Evolutionary conservation across 1,140 invertebrate genomes (phyloP), one percentile per base, ranked within the genome.

Genomic region (Spodoptera frugiperda): DNA sequence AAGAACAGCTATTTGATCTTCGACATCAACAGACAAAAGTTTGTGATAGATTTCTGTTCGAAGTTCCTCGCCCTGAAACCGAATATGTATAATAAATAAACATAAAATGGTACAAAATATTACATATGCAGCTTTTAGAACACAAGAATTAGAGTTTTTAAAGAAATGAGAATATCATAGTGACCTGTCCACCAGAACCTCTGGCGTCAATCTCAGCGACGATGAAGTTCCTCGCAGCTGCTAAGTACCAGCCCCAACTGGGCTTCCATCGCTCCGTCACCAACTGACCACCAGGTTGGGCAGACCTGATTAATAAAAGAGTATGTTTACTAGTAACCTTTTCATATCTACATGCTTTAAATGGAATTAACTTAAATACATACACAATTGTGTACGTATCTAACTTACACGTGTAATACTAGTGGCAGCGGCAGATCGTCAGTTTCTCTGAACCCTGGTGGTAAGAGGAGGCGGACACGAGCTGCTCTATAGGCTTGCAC

Each of bases 1-100:
- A 21, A 98, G 92, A 8, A 98, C 98, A 25, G 96, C 96, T 21
- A 99, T 95, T 92, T 98, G 97, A 94, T 99, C 98, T 88, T 98
- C 96, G 0, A 98, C 95, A 80, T 96, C 96, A 1, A 96, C 95
- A 3, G 95, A 94, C 21, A 96, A 94, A 46, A 96, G 89, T 70
- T 95, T 95, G 76, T 96, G 95, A 84, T 97, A 97, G 10, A 98
- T 95, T 87, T 97, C 95, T 75, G 97, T 96, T 78, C 96, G 93
- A 65, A 97, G 94, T 39, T 96, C 95, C 79, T 97, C 96, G 12
- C 97, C 97, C 92, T 94, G 81, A n/a, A 84, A 87, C 70, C n/a
- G n/a, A n/a, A n/a, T n/a, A n/a, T n/a, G n/a, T n/a, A n/a, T n/a
- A n/a, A n/a, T n/a, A n/a, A n/a, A n/a, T n/a, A n/a, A n/a, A n/a